These are phyloP conservation scores for Pandion haliaetus DNA, from an alignment of 2,113 vertebrate genomes.

Conservation along the genomic window DNA sequence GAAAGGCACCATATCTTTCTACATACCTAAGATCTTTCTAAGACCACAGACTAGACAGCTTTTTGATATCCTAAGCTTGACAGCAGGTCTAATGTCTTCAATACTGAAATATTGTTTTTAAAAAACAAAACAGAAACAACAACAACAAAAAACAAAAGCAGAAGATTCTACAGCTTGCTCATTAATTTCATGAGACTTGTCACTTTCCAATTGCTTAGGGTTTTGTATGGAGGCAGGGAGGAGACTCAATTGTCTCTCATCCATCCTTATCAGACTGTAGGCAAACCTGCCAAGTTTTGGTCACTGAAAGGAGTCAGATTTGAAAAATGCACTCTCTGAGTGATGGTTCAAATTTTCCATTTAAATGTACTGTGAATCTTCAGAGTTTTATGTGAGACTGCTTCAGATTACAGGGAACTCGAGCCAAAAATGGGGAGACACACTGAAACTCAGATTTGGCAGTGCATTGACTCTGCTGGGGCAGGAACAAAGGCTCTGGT, in stretches of 20 bases:
- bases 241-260: background rate
- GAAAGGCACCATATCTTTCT: background rate
- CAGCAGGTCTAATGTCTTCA: background rate
- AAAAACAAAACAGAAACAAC: background rate
- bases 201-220: background rate
- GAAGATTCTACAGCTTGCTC: background rate
- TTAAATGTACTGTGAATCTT: slow-evolving; percentile 26
- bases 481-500: slow-evolving; percentile 22
- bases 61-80: background rate
- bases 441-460: slow-evolving; percentile 33
- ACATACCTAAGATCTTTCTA: background rate
- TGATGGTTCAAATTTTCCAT: slow-evolving; percentile 16
- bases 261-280: background rate
- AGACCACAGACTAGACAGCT: background rate
- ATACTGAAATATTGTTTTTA: background rate
- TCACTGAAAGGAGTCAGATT: background rate
- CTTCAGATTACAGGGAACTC: background rate
- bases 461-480: background rate
- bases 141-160: background rate
- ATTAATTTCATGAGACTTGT: background rate
- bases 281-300: slow-evolving; percentile 10
- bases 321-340: slow-evolving; percentile 1
- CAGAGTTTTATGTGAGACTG: background rate
- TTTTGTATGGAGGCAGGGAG: background rate
- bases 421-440: slow-evolving; percentile 19